Evolutionary conservation across 2,797 vertebrate genomes (phyloP).

Genomic region (Pipistrellus pipistrellus): DNA sequence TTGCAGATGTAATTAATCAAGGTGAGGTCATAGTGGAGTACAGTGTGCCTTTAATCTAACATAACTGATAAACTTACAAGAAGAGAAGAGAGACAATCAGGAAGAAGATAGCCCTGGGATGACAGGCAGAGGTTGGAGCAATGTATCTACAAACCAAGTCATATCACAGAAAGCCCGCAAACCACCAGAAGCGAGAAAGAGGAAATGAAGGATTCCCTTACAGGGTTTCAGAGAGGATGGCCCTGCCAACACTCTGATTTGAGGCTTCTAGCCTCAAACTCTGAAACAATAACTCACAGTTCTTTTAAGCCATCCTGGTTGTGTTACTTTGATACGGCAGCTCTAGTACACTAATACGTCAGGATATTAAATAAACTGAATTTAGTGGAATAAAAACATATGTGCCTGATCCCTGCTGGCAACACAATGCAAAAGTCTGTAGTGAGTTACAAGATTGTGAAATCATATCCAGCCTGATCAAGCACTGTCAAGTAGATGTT

Average conservation of each 20-base stretch:
- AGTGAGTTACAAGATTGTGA: conserved; percentile 24
- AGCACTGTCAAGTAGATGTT: conserved; percentile 26
- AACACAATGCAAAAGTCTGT: not conserved
- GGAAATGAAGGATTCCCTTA: not conserved
- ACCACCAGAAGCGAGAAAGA: not conserved
- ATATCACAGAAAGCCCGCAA: not conserved
- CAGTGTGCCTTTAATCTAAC: not conserved
- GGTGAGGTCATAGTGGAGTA: not conserved
- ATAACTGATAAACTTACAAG: not conserved
- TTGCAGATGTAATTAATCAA: not conserved
- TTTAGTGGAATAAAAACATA: conserved; percentile 32
- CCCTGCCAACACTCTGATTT: not conserved
- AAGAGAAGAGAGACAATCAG: not conserved
- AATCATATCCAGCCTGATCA: not conserved
- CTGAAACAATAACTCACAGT: not conserved
- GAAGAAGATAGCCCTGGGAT: not conserved
- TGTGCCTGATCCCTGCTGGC: not conserved
- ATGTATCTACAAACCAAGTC: not conserved
- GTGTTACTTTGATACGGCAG: not conserved
- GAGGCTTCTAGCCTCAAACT: not conserved
- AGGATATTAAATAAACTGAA: not conserved
- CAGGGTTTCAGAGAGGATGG: not conserved
- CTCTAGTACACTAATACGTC: not conserved
- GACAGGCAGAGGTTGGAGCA: not conserved
- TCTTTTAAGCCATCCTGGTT: not conserved